Base-by-base conservation (phyloP, 2,888 invertebrate species). In the Limnephilus rhombicus region DNA sequence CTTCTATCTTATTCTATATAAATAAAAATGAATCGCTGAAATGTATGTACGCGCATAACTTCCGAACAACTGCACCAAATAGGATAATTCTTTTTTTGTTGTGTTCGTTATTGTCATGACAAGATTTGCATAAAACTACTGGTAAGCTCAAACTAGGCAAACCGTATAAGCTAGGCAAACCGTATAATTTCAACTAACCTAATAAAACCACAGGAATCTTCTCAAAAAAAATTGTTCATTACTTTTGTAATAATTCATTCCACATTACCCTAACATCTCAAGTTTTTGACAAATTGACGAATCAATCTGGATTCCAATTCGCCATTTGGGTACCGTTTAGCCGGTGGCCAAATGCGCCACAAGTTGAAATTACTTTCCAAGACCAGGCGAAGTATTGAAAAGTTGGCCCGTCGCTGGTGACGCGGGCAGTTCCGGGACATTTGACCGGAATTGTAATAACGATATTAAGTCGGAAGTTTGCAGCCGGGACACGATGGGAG, bases 241-340 rank as follows among this genome's bases (percentile, higher is more conserved):
- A 7, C 68, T 68, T 68, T 18, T 7, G 68, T 68, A 68, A 68
- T 68, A 0, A 68, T 68, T 68, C 68, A 68, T 68, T 68, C 24
- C 68, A 24, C 24, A 7, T 68, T 68, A 68, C 68, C 53, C 53
- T 53, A 53, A 18, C 53, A 53, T 53, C 53, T 68, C n/a, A 68
- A 68, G 68, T 83, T 83, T 37, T 37, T 85, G 41, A 41, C 85
- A 85, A 85, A 41, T 85, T 41, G 85, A 85, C 85, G n/a, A 85
- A 37, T 41, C 85, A 85, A 85, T 85, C 85, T 24, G 37, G n/a
- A 85, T 85, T 85, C 41, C 85, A 41, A 41, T 41, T 18, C 41
- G 41, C 41, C 85, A 37, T 41, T 85, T 85, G 85, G 85, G 85
- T 85, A 41, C 85, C 85, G 85, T 85, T 85, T 85, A 85, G 85